Evolutionary conservation across 1,140 invertebrate genomes (phyloP), one percentile per base, ranked within the genome.

Genomic region (Atopsyche davidsoni): DNA sequence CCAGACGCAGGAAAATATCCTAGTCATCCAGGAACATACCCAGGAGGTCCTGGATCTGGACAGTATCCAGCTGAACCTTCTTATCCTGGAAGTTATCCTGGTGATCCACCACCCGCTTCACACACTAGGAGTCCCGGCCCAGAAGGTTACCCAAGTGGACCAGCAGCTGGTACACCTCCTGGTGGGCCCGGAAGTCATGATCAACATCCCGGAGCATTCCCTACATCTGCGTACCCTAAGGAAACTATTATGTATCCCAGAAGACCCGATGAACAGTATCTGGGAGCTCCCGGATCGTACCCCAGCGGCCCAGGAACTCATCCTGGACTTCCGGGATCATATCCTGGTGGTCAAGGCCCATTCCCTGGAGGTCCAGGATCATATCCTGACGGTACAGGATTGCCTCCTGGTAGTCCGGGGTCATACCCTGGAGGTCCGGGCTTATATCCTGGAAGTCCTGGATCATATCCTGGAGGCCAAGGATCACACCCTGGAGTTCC

Each of bases 381-480:
- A 34, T 9, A 9, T 22, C 32, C 14, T 36, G n/a, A 36, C 13
- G 40, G 39, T 36, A 21, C 4, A 6, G 25, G 25, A 18, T 24
- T 21, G 7, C 2, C 7, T 14, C 28, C 24, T 32, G 19, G 10
- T 14, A 32, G 21, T 22, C 18, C 4, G 13, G 22, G n/a, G 16
- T 16, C 19, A n/a, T 19, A 14, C 10, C 7, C 10, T 25, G 10
- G 18, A 9, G 25, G 21, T 32, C 24, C 11, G 16, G 6, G 7
- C 28, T 18, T 10, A 34, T 9, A 21, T 18, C 43, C 24, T 9
- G 43, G 7, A 32, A 9, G 3, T 4, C 38, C 23, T 32, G 47
- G 25, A 13, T 7, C 31, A 28, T 49, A 32, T 21, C 23, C 13
- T 1, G 25, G 31, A 11, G 39, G 38, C 40, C 51, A 53, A 42